Evolutionary conservation across 2,888 invertebrate genomes (phyloP).

Genomic region (Idaea biselata): DNA sequence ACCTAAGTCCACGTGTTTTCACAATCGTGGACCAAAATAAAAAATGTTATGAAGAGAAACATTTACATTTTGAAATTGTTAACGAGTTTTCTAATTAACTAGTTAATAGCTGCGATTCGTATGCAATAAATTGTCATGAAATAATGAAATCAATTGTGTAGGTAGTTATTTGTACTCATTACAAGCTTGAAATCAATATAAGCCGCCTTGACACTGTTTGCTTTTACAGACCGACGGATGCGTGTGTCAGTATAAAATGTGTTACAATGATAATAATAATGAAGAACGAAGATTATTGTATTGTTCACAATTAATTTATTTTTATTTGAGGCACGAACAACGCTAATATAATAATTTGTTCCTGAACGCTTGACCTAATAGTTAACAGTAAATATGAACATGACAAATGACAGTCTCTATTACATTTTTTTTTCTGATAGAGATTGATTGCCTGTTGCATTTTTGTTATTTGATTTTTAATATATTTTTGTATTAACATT

Average conservation of each 20-base stretch:
- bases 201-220: slow-evolving; percentile 71
- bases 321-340: slow-evolving; percentile 3
- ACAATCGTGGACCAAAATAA: neutral
- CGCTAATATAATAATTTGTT: slow-evolving; percentile 4
- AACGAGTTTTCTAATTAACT: neutral
- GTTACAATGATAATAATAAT: slow-evolving; percentile 54
- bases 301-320: slow-evolving; percentile 25
- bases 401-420: neutral
- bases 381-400: neutral
- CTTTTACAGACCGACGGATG: slow-evolving; percentile 62
- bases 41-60: neutral
- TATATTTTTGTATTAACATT: too few species aligned
- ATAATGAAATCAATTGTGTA: slow-evolving; percentile 49
- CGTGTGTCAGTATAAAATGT: slow-evolving; percentile 56
- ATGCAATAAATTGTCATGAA: slow-evolving; percentile 16
- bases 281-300: slow-evolving; percentile 35
- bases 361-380: neutral
- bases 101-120: neutral
- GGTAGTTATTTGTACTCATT: slow-evolving; percentile 57
- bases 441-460: neutral
- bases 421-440: neutral
- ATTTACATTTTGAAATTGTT: neutral
- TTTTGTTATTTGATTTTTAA: too few species aligned
- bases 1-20: neutral
- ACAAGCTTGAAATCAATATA: slow-evolving; percentile 69